Evolutionary conservation across 2,113 vertebrate genomes (phyloP).

Genomic region (Aphyosemion australe): DNA sequence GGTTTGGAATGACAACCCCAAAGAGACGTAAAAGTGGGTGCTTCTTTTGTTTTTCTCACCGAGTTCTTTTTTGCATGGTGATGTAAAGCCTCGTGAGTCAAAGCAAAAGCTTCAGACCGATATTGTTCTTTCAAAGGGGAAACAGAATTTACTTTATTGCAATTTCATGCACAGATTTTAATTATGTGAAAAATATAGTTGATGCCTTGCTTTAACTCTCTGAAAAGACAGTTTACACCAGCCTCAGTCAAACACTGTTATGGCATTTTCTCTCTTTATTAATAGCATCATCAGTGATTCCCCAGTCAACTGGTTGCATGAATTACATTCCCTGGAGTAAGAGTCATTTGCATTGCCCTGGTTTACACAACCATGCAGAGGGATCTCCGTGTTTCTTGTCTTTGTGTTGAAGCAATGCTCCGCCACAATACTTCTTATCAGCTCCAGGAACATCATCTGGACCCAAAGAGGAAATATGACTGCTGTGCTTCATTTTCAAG

Average conservation of each 20-base stretch:
- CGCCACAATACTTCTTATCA: too few species aligned
- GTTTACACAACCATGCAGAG: conserved; percentile 44
- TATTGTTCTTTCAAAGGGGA: conserved; percentile 23
- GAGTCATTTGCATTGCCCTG: conserved; percentile 49
- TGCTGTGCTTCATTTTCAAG: too few species aligned
- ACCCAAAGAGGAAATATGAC: too few species aligned
- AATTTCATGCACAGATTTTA: conserved; percentile 2
- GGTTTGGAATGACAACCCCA: conserved; percentile 46
- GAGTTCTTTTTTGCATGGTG: conserved; percentile 6
- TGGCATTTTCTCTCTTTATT: conserved; percentile 36
- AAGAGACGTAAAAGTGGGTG: conserved; percentile 43
- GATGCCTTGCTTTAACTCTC: too few species aligned
- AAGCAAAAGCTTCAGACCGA: not conserved
- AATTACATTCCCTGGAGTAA: conserved; percentile 40
- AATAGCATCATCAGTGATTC: conserved; percentile 39
- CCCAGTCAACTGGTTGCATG: conserved; percentile 46
- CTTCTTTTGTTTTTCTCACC: not conserved
- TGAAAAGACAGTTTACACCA: too few species aligned
- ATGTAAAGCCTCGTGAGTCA: conserved; percentile 27
- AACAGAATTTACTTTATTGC: not conserved
- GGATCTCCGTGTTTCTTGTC: conserved; percentile 13
- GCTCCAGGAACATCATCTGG: too few species aligned
- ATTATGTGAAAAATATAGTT: not conserved
- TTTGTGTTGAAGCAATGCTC: not conserved
- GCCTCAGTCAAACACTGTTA: conserved; percentile 2